Percentiles rank a stretch among this genome's conserved stretches.
phyloP scores from a whole-genome alignment of 2,113 vertebrate species.

The Aleadryas rufinucha region DNA sequence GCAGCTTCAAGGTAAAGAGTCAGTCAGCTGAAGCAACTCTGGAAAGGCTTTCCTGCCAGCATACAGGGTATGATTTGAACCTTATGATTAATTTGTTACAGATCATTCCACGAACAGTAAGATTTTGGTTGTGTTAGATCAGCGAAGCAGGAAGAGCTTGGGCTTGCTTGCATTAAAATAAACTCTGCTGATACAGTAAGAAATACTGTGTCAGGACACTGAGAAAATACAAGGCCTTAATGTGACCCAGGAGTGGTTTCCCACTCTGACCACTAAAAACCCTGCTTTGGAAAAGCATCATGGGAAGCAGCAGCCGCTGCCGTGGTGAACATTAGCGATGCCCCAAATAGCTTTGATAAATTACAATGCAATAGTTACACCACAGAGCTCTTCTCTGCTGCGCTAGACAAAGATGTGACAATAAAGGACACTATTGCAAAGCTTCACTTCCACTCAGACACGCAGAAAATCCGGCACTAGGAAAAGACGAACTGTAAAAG shows the following conservation, averaged over 20 bases:
- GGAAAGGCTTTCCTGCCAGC: constrained; percentile 20
- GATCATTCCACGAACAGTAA: constrained; percentile 7
- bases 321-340: not conserved
- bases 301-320: not conserved
- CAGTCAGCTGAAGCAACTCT: constrained; percentile 41
- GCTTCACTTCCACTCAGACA: constrained; percentile 52
- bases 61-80: not conserved
- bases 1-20: constrained; percentile 49
- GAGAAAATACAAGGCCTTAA: constrained; percentile 3
- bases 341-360: constrained; percentile 42
- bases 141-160: constrained; percentile 36
- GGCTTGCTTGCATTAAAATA: constrained; percentile 9
- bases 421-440: constrained; percentile 47
- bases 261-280: not conserved
- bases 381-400: constrained; percentile 47
- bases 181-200: constrained; percentile 14
- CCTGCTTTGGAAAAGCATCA: constrained; percentile 29
- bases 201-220: constrained; percentile 18
- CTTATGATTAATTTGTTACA: constrained; percentile 6
- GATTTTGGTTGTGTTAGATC: constrained; percentile 35
- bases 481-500: constrained; percentile 59
- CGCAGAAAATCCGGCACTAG: constrained; percentile 46
- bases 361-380: constrained; percentile 45
- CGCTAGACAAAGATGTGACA: constrained; percentile 40
- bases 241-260: not conserved